phyloP scores from a whole-genome alignment of 2,888 invertebrate species.

The Aproaerema taeniolella region DNA sequence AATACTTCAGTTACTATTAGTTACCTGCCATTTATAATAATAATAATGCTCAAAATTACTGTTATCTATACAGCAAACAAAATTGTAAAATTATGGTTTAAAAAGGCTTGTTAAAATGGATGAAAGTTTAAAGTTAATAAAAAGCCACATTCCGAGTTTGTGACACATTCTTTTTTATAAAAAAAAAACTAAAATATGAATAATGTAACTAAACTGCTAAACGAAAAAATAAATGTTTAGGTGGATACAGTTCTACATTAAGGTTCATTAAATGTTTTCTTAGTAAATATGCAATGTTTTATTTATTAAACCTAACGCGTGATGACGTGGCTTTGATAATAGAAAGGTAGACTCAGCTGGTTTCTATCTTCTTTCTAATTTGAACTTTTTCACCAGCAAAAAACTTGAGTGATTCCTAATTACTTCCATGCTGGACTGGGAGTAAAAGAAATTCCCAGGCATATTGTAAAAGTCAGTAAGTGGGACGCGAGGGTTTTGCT shows the following conservation, averaged over 20 bases:
- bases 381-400: too few species aligned
- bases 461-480: too few species aligned
- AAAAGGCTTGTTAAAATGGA: slow-evolving; percentile 22
- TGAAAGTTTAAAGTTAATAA: slow-evolving; percentile 21
- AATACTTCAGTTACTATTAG: slow-evolving; percentile 7
- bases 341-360: too few species aligned
- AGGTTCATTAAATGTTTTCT: slow-evolving; percentile 61
- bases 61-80: slow-evolving; percentile 11
- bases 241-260: slow-evolving; percentile 55
- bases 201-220: slow-evolving; percentile 17
- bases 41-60: slow-evolving; percentile 15
- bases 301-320: too few species aligned
- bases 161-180: slow-evolving; percentile 15
- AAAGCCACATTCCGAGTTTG: slow-evolving; percentile 21
- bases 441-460: too few species aligned
- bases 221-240: slow-evolving; percentile 32
- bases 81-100: slow-evolving; percentile 1
- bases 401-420: too few species aligned
- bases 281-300: too few species aligned
- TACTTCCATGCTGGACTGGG: too few species aligned
- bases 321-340: too few species aligned
- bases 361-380: too few species aligned
- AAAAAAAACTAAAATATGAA: slow-evolving; percentile 17
- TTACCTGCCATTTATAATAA: slow-evolving; percentile 11
- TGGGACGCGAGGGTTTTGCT: too few species aligned